These are phyloP conservation scores for Hirtodrosophila confusa DNA, from an alignment of 2,888 invertebrate genomes.

Conservation along the genomic window DNA sequence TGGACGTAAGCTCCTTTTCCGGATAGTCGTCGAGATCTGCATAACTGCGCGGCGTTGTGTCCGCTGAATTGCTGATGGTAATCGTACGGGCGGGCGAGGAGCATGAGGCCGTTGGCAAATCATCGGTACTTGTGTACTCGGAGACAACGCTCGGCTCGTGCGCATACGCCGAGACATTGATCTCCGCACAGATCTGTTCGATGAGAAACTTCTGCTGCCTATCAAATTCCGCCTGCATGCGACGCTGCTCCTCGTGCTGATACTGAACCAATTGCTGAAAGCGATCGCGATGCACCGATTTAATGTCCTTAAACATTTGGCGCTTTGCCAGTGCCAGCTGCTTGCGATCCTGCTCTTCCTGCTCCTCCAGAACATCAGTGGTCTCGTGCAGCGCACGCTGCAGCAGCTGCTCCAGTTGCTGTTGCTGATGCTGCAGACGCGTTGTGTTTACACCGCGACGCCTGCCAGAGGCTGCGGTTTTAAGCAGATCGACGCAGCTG, in stretches of 20 bases:
- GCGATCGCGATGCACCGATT: slow-evolving; percentile 87
- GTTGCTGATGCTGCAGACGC: slow-evolving; percentile 30
- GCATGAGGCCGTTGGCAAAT: slow-evolving; percentile 28
- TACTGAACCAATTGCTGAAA: slow-evolving; percentile 87
- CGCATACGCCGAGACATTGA: slow-evolving; percentile 55
- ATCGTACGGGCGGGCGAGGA: slow-evolving; percentile 9
- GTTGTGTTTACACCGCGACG: slow-evolving; percentile 24
- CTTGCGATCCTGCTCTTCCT: slow-evolving; percentile 22
- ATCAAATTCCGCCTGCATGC: slow-evolving; percentile 88
- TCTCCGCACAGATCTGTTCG: slow-evolving; percentile 77
- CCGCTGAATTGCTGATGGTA: slow-evolving; percentile 3
- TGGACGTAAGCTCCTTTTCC: background rate
- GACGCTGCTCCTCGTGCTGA: slow-evolving; percentile 87
- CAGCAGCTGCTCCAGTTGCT: slow-evolving; percentile 45
- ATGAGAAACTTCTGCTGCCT: slow-evolving; percentile 87
- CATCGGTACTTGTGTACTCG: slow-evolving; percentile 58
- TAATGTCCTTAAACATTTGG: slow-evolving; percentile 81
- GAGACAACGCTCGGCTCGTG: slow-evolving; percentile 32
- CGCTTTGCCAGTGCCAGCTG: slow-evolving; percentile 36
- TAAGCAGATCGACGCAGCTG: background rate
- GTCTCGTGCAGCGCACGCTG: slow-evolving; percentile 37
- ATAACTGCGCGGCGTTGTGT: slow-evolving; percentile 19
- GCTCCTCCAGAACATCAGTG: slow-evolving; percentile 13
- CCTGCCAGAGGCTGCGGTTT: background rate
- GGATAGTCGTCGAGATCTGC: slow-evolving; percentile 6